Evolutionary conservation across 1,140 invertebrate species (phyloP), one percentile per base, ranked within the genome.

Genomic region (Drosophila guanche): DNA sequence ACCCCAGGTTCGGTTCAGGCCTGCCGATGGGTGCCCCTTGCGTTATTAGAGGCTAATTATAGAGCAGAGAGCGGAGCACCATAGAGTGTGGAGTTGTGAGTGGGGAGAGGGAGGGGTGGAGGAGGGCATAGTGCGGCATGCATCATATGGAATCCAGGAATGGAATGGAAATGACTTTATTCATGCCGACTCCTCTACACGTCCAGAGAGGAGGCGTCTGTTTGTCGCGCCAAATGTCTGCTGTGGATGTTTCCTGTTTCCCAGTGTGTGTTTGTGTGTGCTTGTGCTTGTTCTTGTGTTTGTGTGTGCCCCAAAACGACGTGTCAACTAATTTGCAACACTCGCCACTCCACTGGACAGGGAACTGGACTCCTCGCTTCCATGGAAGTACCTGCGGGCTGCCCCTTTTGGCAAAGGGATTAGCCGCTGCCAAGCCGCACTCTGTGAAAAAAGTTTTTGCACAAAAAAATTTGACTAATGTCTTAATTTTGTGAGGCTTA

Each of bases 291-390:
- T 20, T 0, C 16, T 20, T 20, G 33, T 37, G 3, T 33, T 1
- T 33, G 29, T 33, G 33, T 37, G 1, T 37, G 10, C 33, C 33
- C 33, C 33, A 37, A 69, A 81, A 71, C 81, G 59, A 81, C 83
- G 83, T 86, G 83, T 86, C 83, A 88, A 88, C 83, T 88, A 88
- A 88, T 88, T 88, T 88, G 83, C 83, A 88, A 88, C 83, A 88
- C 83, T 86, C 74, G 59, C 78, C 83, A 88, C 83, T 86, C 74
- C 58, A 75, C 78, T 63, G 57, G 43, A 72, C 58, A 25, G 40
- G 70, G 47, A 63, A 47, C 67, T 75, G 60, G 60, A 12, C 33
- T 57, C 10, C 33, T 57, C 80, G 71, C 60, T 86, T 86, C 81
- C 78, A 71, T 86, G 83, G 81, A 86, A 86, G 70, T 81, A 86